phyloP scores from a whole-genome alignment of 2,888 invertebrate species.

The Ophion ellenae region DNA sequence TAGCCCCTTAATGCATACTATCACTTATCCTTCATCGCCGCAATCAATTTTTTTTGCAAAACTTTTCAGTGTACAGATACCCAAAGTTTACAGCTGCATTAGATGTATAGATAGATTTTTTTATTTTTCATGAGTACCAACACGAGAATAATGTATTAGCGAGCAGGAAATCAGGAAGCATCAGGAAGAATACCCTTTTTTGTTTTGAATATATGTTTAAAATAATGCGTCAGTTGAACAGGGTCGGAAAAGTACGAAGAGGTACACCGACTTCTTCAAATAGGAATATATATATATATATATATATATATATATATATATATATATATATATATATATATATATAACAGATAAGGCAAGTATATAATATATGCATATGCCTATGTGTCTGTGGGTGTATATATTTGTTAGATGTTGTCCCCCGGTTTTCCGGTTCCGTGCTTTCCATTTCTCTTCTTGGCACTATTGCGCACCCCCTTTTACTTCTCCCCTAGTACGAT shows the following conservation, averaged over 20 bases:
- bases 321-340: too few relatives aligned
- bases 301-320: too few relatives aligned
- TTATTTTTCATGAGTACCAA: slow-evolving; percentile 8
- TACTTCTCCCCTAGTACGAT: too few relatives aligned
- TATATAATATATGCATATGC: slow-evolving; percentile 11
- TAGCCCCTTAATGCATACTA: too few relatives aligned
- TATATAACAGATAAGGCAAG: not conserved
- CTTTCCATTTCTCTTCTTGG: too few relatives aligned
- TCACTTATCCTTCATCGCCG: too few relatives aligned
- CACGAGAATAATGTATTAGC: slow-evolving; percentile 17
- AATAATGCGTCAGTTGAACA: slow-evolving; percentile 34
- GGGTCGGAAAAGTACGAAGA: slow-evolving; percentile 18
- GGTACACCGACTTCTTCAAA: not conserved
- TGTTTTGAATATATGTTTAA: slow-evolving; percentile 30
- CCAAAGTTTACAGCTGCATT: not conserved
- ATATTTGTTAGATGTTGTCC: not conserved
- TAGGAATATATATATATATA: too few relatives aligned
- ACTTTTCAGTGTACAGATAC: too few relatives aligned
- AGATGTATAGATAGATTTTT: not conserved
- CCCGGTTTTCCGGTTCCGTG: too few relatives aligned
- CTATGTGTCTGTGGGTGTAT: not conserved
- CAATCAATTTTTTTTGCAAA: too few relatives aligned
- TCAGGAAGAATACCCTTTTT: not conserved
- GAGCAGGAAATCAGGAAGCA: slow-evolving; percentile 18
- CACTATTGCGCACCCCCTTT: too few relatives aligned